These are phyloP conservation scores for Aplocera efformata DNA, from an alignment of 2,888 invertebrate species.

Conservation along the genomic window DNA sequence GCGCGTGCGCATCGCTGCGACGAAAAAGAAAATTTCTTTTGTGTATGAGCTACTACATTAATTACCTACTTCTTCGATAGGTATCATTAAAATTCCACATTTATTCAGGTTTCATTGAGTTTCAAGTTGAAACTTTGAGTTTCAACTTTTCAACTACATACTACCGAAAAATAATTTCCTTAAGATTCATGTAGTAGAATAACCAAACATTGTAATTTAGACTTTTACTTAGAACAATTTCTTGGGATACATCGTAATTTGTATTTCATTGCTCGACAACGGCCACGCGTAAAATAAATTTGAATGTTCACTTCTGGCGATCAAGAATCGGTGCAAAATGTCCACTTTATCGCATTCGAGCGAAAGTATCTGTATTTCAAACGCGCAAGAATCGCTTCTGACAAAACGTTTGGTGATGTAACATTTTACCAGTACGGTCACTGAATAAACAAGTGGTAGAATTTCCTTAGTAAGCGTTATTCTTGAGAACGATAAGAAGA, in stretches of 20 bases:
- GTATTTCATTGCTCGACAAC: background rate
- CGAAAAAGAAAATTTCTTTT: conserved; percentile 23
- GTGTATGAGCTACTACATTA: conserved; percentile 19
- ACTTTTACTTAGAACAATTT: no score
- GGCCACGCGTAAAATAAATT: background rate
- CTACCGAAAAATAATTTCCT: no score
- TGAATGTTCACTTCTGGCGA: conserved; percentile 31
- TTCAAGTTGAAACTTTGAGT: no score
- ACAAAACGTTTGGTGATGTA: conserved; percentile 43
- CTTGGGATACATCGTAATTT: no score
- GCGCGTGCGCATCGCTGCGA: conserved; percentile 35
- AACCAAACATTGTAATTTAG: no score
- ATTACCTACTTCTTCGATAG: conserved; percentile 12
- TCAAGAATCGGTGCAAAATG: conserved; percentile 50
- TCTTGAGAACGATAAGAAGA: no score
- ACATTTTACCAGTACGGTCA: background rate
- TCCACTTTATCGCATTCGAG: conserved; percentile 56
- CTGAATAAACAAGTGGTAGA: background rate
- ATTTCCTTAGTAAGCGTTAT: no score
- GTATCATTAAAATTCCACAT: background rate
- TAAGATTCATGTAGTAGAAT: no score
- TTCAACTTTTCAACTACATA: no score
- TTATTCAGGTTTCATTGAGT: no score
- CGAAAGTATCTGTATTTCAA: conserved; percentile 36
- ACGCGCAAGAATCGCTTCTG: conserved; percentile 33